Evolutionary conservation across 2,888 invertebrate genomes (phyloP).

Genomic region (Catocala fraxini): DNA sequence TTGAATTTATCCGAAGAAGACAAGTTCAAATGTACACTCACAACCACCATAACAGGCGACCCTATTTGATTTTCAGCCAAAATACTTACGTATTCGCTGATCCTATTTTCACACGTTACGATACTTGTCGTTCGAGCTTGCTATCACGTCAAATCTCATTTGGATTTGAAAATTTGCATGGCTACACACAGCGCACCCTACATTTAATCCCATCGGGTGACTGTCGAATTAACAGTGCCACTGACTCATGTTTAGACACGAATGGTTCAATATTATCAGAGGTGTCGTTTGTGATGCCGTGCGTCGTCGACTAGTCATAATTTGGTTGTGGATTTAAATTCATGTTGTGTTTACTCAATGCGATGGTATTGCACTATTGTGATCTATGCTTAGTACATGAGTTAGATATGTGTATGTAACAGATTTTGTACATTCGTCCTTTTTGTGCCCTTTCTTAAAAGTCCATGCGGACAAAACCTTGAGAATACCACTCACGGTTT

Average conservation of each 20-base stretch:
- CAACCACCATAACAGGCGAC: conserved; percentile 8
- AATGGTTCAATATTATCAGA: conserved; percentile 23
- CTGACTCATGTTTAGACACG: conserved; percentile 21
- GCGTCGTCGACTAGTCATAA: background rate
- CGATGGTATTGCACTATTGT: too few species aligned
- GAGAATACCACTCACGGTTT: too few species aligned
- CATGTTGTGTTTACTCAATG: background rate
- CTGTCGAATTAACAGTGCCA: conserved; percentile 35
- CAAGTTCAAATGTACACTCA: background rate
- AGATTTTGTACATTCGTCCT: too few species aligned
- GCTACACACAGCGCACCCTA: conserved; percentile 29
- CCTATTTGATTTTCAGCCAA: conserved; percentile 31
- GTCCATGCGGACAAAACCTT: too few species aligned
- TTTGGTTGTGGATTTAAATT: background rate
- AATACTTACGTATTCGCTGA: conserved; percentile 26
- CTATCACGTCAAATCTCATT: conserved; percentile 50
- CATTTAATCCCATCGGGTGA: conserved; percentile 26
- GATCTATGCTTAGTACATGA: too few species aligned
- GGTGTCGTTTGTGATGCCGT: background rate
- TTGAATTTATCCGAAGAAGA: background rate
- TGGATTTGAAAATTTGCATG: conserved; percentile 51
- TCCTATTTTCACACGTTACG: conserved; percentile 32
- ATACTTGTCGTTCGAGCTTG: conserved; percentile 32
- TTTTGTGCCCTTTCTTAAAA: too few species aligned
- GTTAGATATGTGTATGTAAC: too few species aligned